Evolutionary conservation across 2,797 vertebrate species (phyloP).

Genomic region (Sebastolobus alascanus): DNA sequence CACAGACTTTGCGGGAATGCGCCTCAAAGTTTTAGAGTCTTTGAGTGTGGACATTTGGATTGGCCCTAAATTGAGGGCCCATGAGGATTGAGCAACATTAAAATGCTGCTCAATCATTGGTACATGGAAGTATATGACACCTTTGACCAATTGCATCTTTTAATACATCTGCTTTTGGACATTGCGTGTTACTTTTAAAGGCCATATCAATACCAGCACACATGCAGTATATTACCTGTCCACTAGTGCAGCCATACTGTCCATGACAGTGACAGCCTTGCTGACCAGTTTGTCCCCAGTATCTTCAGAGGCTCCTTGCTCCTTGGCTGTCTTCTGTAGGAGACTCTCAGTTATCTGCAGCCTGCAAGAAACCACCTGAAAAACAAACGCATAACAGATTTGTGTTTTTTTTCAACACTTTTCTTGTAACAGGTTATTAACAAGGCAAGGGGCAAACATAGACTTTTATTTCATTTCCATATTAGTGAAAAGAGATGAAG

Average conservation of each 20-base stretch:
- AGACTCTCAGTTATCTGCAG: conserved; percentile 76
- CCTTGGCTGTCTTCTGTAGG: conserved; percentile 69
- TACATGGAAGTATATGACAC: neutral
- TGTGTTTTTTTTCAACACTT: neutral
- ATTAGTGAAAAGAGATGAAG: neutral
- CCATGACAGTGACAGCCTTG: conserved; percentile 72
- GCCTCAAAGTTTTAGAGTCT: too few relatives aligned
- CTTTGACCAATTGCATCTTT: neutral
- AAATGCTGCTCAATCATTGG: neutral
- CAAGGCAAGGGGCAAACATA: neutral
- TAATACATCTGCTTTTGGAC: neutral
- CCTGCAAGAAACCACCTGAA: conserved; percentile 72
- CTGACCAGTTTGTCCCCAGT: conserved; percentile 72
- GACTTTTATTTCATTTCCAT: neutral
- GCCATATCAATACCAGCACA: neutral
- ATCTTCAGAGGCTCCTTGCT: conserved; percentile 64
- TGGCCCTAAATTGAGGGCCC: too few relatives aligned
- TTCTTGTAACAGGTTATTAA: neutral
- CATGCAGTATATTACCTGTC: conserved; percentile 59
- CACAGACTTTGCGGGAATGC: too few relatives aligned
- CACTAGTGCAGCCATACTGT: conserved; percentile 73
- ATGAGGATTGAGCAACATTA: neutral
- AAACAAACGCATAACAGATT: neutral
- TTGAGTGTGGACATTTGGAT: too few relatives aligned
- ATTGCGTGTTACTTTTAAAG: neutral